A percentile compares a stretch with the other conserved stretches of the same genome.
These are phyloP conservation scores for Platichthys stellatus DNA, from an alignment of 2,113 vertebrate species.

Conservation along the genomic window DNA sequence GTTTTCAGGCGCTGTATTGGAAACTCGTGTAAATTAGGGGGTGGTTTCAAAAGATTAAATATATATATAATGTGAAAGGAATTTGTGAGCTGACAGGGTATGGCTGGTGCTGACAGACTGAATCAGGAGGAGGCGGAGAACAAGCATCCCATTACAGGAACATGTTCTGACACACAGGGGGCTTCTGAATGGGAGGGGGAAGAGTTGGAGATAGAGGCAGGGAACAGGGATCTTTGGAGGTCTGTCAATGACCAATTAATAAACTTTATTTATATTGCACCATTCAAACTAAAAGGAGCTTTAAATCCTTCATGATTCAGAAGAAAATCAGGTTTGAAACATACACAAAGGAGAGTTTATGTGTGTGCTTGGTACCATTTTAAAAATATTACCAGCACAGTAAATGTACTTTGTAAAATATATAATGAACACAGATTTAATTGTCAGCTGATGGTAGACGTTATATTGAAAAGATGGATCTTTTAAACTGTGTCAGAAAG, in stretches of 20 bases:
- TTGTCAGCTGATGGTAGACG: no score
- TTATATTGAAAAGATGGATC: no score
- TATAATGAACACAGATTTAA: no score
- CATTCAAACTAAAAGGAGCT: background rate
- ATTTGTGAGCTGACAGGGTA: slow-evolving; percentile 67
- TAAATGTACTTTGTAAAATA: no score
- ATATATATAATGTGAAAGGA: slow-evolving; percentile 58
- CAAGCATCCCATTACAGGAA: slow-evolving; percentile 49
- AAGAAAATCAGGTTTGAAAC: no score
- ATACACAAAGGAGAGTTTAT: background rate
- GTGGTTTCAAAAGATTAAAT: slow-evolving; percentile 41
- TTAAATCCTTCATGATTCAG: no score
- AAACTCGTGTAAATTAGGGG: slow-evolving; percentile 33
- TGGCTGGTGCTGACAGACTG: slow-evolving; percentile 60
- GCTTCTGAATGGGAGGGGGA: slow-evolving; percentile 52
- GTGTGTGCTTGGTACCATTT: background rate
- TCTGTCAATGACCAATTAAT: slow-evolving; percentile 18
- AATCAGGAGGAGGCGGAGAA: slow-evolving; percentile 46
- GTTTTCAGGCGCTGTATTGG: slow-evolving; percentile 26
- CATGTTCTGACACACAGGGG: slow-evolving; percentile 67
- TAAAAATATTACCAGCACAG: background rate
- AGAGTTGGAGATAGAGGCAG: slow-evolving; percentile 4
- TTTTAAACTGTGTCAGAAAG: no score
- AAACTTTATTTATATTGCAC: background rate
- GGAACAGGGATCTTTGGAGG: background rate